Evolutionary conservation across 2,888 invertebrate genomes (phyloP).

Genomic region (Melanotus villosus): DNA sequence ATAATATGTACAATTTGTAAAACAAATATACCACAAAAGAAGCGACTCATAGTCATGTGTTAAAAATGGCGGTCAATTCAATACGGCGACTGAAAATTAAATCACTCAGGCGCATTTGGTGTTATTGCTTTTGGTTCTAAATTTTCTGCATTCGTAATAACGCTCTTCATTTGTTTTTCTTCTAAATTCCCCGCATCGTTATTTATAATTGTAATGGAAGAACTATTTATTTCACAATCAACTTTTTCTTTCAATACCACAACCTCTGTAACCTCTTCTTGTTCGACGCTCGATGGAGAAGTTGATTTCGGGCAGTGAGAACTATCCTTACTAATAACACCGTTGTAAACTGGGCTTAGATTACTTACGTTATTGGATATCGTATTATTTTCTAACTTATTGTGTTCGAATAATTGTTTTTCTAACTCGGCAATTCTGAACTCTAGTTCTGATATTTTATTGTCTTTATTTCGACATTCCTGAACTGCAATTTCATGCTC

Average conservation of each 20-base stretch:
- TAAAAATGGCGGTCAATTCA: slow-evolving; percentile 39
- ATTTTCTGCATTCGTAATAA: slow-evolving; percentile 46
- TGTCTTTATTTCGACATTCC: slow-evolving; percentile 62
- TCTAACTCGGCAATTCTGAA: slow-evolving; percentile 57
- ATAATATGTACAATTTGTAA: slow-evolving; percentile 28
- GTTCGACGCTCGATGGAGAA: slow-evolving; percentile 19
- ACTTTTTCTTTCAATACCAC: slow-evolving; percentile 23
- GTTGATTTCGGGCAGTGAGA: slow-evolving; percentile 30
- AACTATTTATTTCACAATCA: slow-evolving; percentile 39
- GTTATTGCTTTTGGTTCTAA: slow-evolving; percentile 50
- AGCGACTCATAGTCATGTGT: slow-evolving; percentile 17
- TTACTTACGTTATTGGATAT: slow-evolving; percentile 31
- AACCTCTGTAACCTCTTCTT: slow-evolving; percentile 16
- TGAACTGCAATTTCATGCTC: slow-evolving; percentile 61
- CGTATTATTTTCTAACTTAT: slow-evolving; percentile 25
- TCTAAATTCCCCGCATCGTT: slow-evolving; percentile 33
- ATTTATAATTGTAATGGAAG: slow-evolving; percentile 45
- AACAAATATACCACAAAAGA: slow-evolving; percentile 27
- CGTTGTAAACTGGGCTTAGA: slow-evolving; percentile 30
- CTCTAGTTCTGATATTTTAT: slow-evolving; percentile 62
- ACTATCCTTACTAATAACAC: slow-evolving; percentile 36
- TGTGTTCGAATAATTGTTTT: slow-evolving; percentile 38
- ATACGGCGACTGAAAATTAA: slow-evolving; percentile 29
- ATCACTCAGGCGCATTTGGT: slow-evolving; percentile 52
- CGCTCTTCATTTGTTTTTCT: slow-evolving; percentile 40